Conservation (phyloP, 2,113 vertebrate species). For the Hydropotes inermis region DNA sequence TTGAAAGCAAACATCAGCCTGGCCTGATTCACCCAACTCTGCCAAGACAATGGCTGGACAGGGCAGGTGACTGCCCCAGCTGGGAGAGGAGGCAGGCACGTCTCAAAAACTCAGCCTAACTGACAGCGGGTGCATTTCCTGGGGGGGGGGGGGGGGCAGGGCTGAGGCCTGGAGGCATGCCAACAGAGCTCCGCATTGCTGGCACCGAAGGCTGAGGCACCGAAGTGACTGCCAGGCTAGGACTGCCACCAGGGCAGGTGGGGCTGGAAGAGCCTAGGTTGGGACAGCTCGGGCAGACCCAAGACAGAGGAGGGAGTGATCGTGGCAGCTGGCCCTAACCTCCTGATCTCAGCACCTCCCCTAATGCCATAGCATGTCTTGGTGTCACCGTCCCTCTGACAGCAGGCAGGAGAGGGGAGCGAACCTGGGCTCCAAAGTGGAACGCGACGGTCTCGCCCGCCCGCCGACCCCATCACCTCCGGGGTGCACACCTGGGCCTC, state of each 20-base stretch:
- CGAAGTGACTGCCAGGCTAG: not conserved
- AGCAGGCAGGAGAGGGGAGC: not conserved
- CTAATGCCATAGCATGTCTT: not conserved
- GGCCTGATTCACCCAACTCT: not conserved
- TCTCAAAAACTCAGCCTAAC: not conserved
- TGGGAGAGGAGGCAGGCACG: not conserved
- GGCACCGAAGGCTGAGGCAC: not conserved
- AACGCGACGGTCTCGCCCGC: rapidly evolving
- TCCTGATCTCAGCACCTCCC: not conserved
- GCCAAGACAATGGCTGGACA: not conserved
- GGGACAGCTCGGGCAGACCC: not conserved
- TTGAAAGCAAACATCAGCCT: not conserved
- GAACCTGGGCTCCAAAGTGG: not conserved
- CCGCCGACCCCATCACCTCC: not conserved
- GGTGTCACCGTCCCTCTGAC: not conserved
- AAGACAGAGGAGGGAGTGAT: not conserved
- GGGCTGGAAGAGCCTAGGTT: not conserved
- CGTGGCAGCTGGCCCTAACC: not conserved
- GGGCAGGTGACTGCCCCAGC: not conserved
- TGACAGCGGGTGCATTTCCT: not conserved
- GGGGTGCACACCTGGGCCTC: constrained; percentile 89
- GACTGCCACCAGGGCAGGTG: not conserved
- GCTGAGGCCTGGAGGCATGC: not conserved
- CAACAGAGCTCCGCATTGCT: not conserved
- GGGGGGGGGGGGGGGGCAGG: rapidly evolving